These are phyloP conservation scores for Drosophila nigrodunni DNA, from an alignment of 1,140 invertebrate genomes.

Conservation along the genomic window DNA sequence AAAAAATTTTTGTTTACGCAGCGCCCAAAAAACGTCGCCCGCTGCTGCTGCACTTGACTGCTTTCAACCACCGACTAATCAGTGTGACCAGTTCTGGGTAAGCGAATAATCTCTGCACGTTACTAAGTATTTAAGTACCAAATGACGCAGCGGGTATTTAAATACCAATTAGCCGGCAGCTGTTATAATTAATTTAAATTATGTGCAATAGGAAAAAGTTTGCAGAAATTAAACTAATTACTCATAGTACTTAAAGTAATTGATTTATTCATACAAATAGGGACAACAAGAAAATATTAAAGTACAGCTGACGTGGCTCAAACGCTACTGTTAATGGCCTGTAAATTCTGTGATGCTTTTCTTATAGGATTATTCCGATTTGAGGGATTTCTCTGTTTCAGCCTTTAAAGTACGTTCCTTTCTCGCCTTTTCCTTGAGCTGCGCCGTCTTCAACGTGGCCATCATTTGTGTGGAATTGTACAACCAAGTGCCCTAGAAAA, in stretches of 20 bases:
- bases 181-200: neutral
- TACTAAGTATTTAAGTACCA: too few species aligned
- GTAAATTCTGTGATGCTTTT: neutral
- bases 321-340: slow-evolving; percentile 8
- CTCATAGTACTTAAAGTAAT: neutral
- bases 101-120: neutral
- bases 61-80: slow-evolving; percentile 51
- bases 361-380: slow-evolving; percentile 41
- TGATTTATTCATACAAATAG: slow-evolving; percentile 29
- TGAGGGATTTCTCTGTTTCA: slow-evolving; percentile 12
- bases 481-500: slow-evolving; percentile 91
- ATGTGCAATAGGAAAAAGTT: neutral
- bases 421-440: slow-evolving; percentile 87
- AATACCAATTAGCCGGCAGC: slow-evolving; percentile 28
- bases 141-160: neutral
- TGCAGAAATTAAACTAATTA: neutral
- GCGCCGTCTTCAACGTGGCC: slow-evolving; percentile 91
- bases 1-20: slow-evolving; percentile 51
- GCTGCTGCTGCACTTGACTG: slow-evolving; percentile 40
- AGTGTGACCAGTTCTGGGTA: slow-evolving; percentile 21
- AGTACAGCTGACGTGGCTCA: slow-evolving; percentile 2
- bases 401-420: slow-evolving; percentile 24
- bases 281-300: slow-evolving; percentile 6
- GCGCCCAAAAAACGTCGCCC: slow-evolving; percentile 39
- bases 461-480: slow-evolving; percentile 94